These are phyloP conservation scores for Eulimnadia texana DNA, from an alignment of 1,140 invertebrate genomes.

Conservation along the genomic window DNA sequence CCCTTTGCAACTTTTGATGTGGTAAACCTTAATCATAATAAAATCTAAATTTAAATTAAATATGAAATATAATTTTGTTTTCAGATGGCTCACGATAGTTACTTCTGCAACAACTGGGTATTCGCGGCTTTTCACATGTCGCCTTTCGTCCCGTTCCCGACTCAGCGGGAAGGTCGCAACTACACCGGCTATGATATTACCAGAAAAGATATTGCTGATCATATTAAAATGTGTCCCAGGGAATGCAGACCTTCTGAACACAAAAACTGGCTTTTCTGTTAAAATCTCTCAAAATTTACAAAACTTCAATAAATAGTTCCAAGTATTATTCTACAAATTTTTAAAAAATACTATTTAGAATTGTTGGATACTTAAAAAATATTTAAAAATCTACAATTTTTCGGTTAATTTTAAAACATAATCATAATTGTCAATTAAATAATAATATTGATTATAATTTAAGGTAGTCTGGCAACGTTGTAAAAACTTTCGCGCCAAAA, in stretches of 20 bases:
- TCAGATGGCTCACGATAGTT: conserved; percentile 11
- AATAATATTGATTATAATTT: no score
- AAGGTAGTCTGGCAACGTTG: no score
- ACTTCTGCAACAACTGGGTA: neutral
- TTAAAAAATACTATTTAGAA: no score
- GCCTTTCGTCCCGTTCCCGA: conserved; percentile 1
- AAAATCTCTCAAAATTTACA: neutral
- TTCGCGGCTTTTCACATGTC: neutral
- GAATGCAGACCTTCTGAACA: conserved; percentile 8
- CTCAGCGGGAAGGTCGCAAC: neutral
- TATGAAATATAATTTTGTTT: neutral
- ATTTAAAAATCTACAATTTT: conserved; percentile 2
- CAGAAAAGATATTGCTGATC: conserved; percentile 2
- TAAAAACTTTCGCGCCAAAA: no score
- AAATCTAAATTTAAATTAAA: neutral
- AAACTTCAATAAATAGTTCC: no score
- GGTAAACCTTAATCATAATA: neutral
- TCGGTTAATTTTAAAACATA: no score
- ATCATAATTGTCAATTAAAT: no score
- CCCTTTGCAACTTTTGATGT: neutral
- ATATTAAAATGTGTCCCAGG: neutral
- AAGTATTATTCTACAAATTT: neutral
- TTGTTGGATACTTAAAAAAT: neutral
- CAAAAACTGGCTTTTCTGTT: conserved; percentile 12
- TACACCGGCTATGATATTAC: neutral